Evolutionary conservation across 2,888 invertebrate genomes (phyloP).

Genomic region (Melanotus villosus): DNA sequence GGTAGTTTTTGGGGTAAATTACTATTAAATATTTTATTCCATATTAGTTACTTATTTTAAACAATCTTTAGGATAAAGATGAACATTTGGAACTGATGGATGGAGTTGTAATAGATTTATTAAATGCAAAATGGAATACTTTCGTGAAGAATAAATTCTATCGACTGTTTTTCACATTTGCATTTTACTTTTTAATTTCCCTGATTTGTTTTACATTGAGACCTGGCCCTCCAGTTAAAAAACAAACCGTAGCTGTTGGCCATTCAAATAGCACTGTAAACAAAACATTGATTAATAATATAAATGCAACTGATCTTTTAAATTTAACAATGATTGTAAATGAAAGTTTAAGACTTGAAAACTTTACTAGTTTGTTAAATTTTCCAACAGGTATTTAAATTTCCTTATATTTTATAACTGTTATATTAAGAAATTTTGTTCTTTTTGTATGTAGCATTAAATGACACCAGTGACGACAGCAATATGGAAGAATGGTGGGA

Average conservation of each 20-base stretch:
- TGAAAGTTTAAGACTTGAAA: conserved; percentile 26
- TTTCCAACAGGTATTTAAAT: conserved; percentile 14
- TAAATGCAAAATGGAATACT: conserved; percentile 98
- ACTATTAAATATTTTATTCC: too few relatives aligned
- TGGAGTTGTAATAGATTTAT: conserved; percentile 91
- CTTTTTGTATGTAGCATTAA: too few relatives aligned
- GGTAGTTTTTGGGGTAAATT: conserved; percentile 92
- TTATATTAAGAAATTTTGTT: too few relatives aligned
- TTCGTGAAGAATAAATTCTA: conserved; percentile 97
- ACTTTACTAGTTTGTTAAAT: conserved; percentile 16
- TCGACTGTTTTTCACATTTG: conserved; percentile 91
- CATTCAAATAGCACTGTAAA: conserved; percentile 56
- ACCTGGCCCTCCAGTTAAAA: conserved; percentile 79
- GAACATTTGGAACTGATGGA: conserved; percentile 96
- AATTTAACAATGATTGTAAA: conserved; percentile 35
- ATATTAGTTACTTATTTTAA: background rate
- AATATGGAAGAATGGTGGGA: conserved; percentile 81
- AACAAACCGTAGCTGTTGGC: conserved; percentile 48
- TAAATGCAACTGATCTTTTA: conserved; percentile 20
- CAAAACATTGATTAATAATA: conserved; percentile 11
- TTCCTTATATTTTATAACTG: too few relatives aligned
- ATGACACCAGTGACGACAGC: conserved; percentile 66
- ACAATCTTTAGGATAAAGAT: conserved; percentile 83
- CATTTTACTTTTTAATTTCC: conserved; percentile 91
- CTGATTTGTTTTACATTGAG: conserved; percentile 90